Conservation (phyloP, 2,113 vertebrate species). For the Chloropsis hardwickii region DNA sequence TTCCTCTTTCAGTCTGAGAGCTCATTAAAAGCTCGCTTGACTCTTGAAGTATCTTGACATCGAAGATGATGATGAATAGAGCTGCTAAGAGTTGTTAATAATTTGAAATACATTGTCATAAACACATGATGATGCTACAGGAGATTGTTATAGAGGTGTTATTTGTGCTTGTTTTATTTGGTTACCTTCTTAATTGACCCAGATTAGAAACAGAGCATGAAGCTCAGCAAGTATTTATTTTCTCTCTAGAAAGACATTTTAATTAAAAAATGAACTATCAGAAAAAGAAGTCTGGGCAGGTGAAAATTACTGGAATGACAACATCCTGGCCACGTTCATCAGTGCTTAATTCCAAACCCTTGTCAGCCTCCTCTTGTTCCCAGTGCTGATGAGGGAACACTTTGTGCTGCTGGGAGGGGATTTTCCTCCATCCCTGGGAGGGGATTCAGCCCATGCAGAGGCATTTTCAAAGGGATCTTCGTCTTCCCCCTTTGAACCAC, state of each 20-base stretch:
- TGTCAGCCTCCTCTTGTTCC: background rate
- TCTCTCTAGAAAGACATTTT: background rate
- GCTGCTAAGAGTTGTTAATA: slow-evolving; percentile 34
- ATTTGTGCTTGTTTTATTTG: slow-evolving; percentile 52
- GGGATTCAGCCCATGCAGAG: background rate
- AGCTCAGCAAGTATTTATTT: slow-evolving; percentile 47
- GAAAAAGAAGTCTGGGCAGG: background rate
- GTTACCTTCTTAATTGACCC: slow-evolving; percentile 2
- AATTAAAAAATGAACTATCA: slow-evolving; percentile 31
- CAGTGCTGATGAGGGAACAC: background rate
- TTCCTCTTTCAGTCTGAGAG: slow-evolving; percentile 25
- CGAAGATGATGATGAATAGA: slow-evolving; percentile 60
- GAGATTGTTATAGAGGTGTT: slow-evolving; percentile 2
- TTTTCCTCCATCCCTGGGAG: background rate
- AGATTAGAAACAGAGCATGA: slow-evolving; percentile 38
- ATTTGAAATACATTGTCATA: slow-evolving; percentile 45
- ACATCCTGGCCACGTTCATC: background rate
- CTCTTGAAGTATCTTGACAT: slow-evolving; percentile 52
- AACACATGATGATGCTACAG: background rate
- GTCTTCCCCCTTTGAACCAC: background rate
- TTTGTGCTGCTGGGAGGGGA: background rate
- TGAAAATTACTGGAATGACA: background rate
- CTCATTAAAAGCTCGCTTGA: slow-evolving; percentile 65
- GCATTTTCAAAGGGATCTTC: background rate
- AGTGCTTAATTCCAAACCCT: background rate